These are phyloP conservation scores for Vandiemenella viatica DNA, from an alignment of 2,888 invertebrate species.

Conservation along the genomic window DNA sequence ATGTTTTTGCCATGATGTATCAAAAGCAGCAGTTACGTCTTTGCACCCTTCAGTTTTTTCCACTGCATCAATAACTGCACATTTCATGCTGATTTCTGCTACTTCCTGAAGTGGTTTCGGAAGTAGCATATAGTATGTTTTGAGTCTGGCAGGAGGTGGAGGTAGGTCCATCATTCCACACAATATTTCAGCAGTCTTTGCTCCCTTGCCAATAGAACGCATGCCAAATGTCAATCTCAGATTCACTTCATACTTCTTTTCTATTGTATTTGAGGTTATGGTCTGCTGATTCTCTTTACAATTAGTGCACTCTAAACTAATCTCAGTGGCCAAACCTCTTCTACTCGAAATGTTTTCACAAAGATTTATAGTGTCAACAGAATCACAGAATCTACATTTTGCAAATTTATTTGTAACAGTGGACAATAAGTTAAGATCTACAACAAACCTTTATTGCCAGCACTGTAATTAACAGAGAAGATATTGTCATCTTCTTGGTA, in stretches of 20 bases:
- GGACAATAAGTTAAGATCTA: neutral
- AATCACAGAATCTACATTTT: neutral
- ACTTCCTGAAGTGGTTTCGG: neutral
- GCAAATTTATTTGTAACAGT: neutral
- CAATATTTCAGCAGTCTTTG: neutral
- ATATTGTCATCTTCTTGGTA: no score
- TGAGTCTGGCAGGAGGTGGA: neutral
- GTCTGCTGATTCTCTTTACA: neutral
- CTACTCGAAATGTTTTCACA: neutral
- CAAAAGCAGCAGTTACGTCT: constrained; percentile 1
- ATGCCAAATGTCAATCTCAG: neutral
- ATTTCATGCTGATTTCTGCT: no score
- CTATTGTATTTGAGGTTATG: neutral
- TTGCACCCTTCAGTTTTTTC: neutral
- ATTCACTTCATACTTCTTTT: neutral
- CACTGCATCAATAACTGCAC: no score
- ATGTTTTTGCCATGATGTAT: constrained; percentile 1
- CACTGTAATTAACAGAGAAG: no score
- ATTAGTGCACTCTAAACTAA: neutral
- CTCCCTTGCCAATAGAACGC: neutral
- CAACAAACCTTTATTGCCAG: neutral
- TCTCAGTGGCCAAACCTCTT: neutral
- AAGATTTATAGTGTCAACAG: neutral
- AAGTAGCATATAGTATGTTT: neutral
- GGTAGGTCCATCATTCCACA: neutral